phyloP scores from a whole-genome alignment of 2,797 vertebrate species.

The Acanthurus lineatus region DNA sequence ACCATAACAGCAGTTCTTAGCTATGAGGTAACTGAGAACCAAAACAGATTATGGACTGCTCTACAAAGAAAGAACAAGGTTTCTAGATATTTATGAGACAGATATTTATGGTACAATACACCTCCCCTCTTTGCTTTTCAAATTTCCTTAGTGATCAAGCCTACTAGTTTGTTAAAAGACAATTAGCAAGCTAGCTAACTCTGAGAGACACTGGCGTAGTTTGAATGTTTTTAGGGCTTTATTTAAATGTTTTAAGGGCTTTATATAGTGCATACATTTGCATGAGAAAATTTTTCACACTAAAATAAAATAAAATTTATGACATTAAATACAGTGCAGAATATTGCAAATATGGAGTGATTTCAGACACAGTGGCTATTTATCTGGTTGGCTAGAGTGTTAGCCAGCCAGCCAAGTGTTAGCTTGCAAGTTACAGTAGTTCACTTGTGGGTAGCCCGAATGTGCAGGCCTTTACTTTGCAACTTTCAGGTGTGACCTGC shows the following conservation, averaged over 20 bases:
- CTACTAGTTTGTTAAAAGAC: not conserved
- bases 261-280: no score
- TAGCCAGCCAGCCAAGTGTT: no score
- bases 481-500: not conserved
- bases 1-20: not conserved
- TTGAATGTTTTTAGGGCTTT: not conserved
- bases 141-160: not conserved
- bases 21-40: not conserved
- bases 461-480: not conserved
- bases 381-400: not conserved
- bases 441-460: not conserved
- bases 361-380: not conserved
- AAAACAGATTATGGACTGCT: not conserved
- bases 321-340: not conserved
- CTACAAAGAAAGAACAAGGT: not conserved
- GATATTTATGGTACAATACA: not conserved
- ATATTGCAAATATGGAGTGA: no score
- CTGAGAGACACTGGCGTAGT: no score
- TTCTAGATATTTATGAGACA: not conserved
- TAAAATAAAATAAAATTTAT: not conserved
- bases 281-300: no score
- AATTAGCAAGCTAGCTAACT: not conserved
- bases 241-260: no score
- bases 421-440: not conserved
- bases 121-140: not conserved